Base-by-base conservation (phyloP, 2,888 invertebrate genomes). In the Aleiodes leptofemur region DNA sequence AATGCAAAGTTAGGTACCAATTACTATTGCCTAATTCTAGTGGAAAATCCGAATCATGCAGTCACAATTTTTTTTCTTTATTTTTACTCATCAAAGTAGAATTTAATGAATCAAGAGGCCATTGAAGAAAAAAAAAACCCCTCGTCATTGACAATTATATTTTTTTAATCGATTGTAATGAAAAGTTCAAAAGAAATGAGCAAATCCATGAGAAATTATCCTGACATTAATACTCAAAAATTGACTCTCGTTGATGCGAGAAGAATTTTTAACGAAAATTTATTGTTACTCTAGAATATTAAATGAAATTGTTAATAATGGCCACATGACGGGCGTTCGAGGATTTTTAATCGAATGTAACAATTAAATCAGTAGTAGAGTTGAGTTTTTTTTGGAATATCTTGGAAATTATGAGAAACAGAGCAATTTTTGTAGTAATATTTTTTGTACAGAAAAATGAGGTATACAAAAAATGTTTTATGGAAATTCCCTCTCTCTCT, bases 1-100 rank as follows among this genome's bases (percentile, higher is more conserved):
- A 78, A 87, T 86, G 86, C 78, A 85, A 87, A 88, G 84, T 87
- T 89, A 88, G 88, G 86, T 87, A 87, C 87, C 82, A 86, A 76
- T 78, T 78, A 83, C 78, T 79, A 82, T 68, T 83, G 83, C 85
- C 83, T 83, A 83, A 84, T 84, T 81, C 48, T 80, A 81, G 78
- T 79, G 73, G 73, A 81, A 75, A 69, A 61, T 57, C 56, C 38
- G 31, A 76, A 72, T 59, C 34, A 68, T 50, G 77, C 77, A 81
- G 79, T 79, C 80, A 81, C 76, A 29, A 74, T 71, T 72, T 68
- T 70, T 69, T 59, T 57, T 23, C 14, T 71, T 74, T 72, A 76
- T 76, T 72, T 78, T 77, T 73, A 72, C 4, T 66, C 13, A 14
- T 71, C 43, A 29, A 57, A 57, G n/a, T 48, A 70, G 72, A 38